A percentile compares a stretch with the other conserved stretches of the same genome.
phyloP scores from a whole-genome alignment of 1,140 invertebrate species.

The Medauroidea extradentata region DNA sequence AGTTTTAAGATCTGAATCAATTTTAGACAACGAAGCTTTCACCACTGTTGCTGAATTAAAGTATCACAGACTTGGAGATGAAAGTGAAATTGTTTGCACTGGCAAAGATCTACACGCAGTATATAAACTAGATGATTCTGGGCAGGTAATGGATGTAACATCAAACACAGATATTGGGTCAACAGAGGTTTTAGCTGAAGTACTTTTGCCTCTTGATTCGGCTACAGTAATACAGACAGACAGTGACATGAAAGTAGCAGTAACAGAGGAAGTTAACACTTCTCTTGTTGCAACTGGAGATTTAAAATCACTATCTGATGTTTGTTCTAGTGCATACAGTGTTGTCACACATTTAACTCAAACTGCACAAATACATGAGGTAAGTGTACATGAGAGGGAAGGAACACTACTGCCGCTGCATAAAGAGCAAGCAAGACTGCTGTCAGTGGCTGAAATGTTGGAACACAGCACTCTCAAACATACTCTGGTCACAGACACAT shows the following conservation, averaged over 20 bases:
- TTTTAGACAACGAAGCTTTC: neutral
- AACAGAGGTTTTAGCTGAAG: neutral
- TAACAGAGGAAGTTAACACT: conserved; percentile 19
- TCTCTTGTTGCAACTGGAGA: neutral
- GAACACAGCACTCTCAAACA: neutral
- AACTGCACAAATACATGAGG: conserved; percentile 13
- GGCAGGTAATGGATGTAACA: neutral
- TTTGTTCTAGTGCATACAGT: neutral
- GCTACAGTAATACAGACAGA: neutral
- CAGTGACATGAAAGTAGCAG: conserved; percentile 7
- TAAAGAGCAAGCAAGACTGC: conserved; percentile 18
- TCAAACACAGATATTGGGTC: neutral
- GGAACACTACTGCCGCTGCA: conserved; percentile 8
- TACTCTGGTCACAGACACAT: conserved; percentile 1
- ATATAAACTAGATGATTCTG: too few relatives aligned
- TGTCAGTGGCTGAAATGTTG: conserved; percentile 8
- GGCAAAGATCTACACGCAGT: too few relatives aligned
- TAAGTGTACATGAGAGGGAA: conserved; percentile 14
- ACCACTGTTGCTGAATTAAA: too few relatives aligned
- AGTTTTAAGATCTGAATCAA: neutral
- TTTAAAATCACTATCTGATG: neutral
- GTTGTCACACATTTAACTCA: neutral
- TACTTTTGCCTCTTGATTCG: neutral
- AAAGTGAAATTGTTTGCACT: too few relatives aligned
- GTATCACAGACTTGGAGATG: too few relatives aligned